Conservation (phyloP, 2,797 vertebrate genomes). For the Naso thynnoides region DNA sequence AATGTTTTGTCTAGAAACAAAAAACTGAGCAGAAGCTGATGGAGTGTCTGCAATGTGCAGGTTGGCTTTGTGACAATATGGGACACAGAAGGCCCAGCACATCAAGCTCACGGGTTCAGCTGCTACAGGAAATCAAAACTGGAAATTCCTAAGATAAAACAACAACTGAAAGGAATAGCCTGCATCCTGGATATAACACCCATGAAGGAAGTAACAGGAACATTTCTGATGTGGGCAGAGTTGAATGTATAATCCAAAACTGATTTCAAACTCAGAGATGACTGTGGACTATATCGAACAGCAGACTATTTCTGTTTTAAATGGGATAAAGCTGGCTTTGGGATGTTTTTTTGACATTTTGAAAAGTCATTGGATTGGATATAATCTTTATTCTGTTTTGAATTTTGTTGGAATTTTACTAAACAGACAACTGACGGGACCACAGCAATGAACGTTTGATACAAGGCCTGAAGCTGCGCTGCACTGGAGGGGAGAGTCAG, state of each 20-base stretch:
- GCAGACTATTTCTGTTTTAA: constrained; percentile 23
- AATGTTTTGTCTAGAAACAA: constrained; percentile 65
- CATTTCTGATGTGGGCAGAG: constrained; percentile 9
- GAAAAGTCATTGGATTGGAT: constrained; percentile 56
- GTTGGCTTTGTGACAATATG: constrained; percentile 37
- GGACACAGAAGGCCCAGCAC: constrained; percentile 58
- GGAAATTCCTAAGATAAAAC: constrained; percentile 29
- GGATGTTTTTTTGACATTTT: constrained; percentile 43
- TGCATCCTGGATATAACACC: constrained; percentile 58
- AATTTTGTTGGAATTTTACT: constrained; percentile 46
- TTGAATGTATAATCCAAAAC: constrained; percentile 23
- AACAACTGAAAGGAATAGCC: constrained; percentile 29
- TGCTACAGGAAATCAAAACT: constrained; percentile 18
- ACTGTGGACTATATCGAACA: constrained; percentile 18
- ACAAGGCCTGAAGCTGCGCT: constrained; percentile 52
- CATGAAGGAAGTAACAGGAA: constrained; percentile 36
- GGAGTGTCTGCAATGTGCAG: constrained; percentile 23
- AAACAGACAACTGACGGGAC: constrained; percentile 42
- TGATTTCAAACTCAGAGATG: constrained; percentile 24
- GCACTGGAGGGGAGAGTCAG: constrained; percentile 48
- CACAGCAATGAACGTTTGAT: constrained; percentile 39
- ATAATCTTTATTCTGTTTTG: constrained; percentile 23
- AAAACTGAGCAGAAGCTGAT: constrained; percentile 19
- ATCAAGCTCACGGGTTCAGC: constrained; percentile 27
- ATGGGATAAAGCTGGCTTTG: constrained; percentile 42